Conservation (phyloP, 92 coral and sea anemone genomes). For the Pocillopora grandis region DNA sequence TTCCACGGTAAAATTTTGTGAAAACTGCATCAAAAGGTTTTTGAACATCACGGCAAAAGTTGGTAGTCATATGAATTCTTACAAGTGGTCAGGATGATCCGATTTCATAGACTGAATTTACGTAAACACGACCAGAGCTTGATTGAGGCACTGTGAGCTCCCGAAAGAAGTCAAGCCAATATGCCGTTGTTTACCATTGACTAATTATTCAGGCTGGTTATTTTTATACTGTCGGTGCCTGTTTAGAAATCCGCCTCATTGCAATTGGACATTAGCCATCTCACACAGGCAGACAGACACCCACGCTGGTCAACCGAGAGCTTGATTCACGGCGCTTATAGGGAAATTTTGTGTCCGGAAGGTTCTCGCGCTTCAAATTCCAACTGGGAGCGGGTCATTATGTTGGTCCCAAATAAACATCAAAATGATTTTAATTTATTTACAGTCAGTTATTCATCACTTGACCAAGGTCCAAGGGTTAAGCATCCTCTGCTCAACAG, state of each 20-base stretch:
- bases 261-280: constrained; percentile 34
- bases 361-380: neutral
- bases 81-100: no score
- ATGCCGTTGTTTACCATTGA: constrained; percentile 13
- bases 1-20: no score
- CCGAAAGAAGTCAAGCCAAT: neutral
- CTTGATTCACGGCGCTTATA: neutral
- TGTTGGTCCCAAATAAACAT: no score
- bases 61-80: no score
- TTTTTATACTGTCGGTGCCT: constrained; percentile 9
- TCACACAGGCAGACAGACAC: constrained; percentile 8
- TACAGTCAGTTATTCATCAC: no score
- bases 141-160: neutral
- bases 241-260: constrained; percentile 9
- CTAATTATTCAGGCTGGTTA: constrained; percentile 29
- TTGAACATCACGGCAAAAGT: no score
- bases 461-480: no score
- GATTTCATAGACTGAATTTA: no score
- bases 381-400: neutral
- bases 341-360: neutral
- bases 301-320: neutral
- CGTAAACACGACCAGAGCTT: neutral
- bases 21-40: no score
- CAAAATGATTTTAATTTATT: no score
- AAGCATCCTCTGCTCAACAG: no score